A percentile compares a stretch with the other conserved stretches of the same genome.
These are phyloP conservation scores for Cepaea nemoralis DNA, from an alignment of 1,140 invertebrate genomes.

Conservation along the genomic window DNA sequence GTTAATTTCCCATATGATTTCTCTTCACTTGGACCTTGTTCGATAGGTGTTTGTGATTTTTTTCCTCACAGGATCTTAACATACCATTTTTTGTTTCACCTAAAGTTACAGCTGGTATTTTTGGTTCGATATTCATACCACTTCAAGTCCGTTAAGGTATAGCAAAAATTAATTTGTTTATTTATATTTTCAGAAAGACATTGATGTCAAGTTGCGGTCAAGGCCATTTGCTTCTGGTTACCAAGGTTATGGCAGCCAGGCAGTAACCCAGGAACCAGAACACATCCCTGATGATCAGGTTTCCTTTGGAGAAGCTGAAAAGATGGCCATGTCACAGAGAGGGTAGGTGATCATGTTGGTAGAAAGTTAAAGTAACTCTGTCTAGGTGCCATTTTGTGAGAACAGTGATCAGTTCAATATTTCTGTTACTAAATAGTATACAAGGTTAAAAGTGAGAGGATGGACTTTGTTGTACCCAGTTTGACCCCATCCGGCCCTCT, in stretches of 20 bases:
- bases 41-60: too few relatives aligned
- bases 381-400: background rate
- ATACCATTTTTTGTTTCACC: too few relatives aligned
- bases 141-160: too few relatives aligned
- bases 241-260: conserved; percentile 25
- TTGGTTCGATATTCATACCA: too few relatives aligned
- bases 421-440: background rate
- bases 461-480: too few relatives aligned
- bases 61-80: too few relatives aligned
- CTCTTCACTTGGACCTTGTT: too few relatives aligned
- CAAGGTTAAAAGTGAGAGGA: background rate
- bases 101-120: too few relatives aligned
- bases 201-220: conserved; percentile 64
- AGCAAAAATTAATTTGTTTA: too few relatives aligned
- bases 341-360: conserved; percentile 33
- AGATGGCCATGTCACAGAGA: conserved; percentile 43
- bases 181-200: conserved; percentile 80
- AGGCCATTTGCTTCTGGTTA: conserved; percentile 33
- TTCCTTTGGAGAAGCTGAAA: conserved; percentile 74
- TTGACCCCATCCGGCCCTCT: too few relatives aligned
- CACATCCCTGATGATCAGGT: conserved; percentile 74
- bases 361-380: conserved; percentile 23
- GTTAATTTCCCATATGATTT: too few relatives aligned
- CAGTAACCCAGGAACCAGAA: conserved; percentile 40
- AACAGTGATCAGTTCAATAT: background rate